Evolutionary conservation across 1,140 invertebrate species (phyloP).

Genomic region (Drosophila mojavensis): DNA sequence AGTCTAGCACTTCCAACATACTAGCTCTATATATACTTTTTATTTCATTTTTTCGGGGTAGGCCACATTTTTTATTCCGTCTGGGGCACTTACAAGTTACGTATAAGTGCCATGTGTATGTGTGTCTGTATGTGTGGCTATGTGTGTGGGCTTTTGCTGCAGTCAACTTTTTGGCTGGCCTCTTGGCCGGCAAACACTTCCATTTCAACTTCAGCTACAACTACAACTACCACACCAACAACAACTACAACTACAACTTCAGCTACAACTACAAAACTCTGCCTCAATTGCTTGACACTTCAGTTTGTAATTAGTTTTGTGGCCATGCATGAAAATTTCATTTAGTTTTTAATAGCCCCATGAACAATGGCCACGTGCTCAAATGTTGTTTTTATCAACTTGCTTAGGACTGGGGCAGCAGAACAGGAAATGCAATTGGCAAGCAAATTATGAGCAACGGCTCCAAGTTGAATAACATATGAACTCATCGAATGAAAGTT

Average conservation of each 20-base stretch:
- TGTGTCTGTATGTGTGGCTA: conserved; percentile 5
- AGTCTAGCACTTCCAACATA: no score
- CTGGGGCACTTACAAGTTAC: conserved; percentile 64
- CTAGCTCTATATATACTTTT: conserved; percentile 15
- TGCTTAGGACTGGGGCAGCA: background rate
- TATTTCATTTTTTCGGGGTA: conserved; percentile 29
- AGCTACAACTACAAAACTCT: conserved; percentile 25
- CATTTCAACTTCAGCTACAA: conserved; percentile 20
- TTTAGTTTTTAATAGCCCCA: conserved; percentile 43
- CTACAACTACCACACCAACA: conserved; percentile 5
- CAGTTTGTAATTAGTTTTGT: conserved; percentile 77
- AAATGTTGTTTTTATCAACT: conserved; percentile 18
- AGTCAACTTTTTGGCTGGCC: conserved; percentile 68
- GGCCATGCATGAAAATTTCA: conserved; percentile 68
- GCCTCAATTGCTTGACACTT: conserved; percentile 73
- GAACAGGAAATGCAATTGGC: no score
- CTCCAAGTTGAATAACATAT: no score
- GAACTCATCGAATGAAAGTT: no score
- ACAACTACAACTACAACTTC: conserved; percentile 11
- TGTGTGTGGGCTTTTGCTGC: conserved; percentile 23
- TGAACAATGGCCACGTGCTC: conserved; percentile 32
- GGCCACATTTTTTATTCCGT: conserved; percentile 54
- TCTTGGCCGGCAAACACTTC: conserved; percentile 56
- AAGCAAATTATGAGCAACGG: background rate
- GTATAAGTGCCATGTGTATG: conserved; percentile 29